Evolutionary conservation across 92 coral and sea anemone genomes (phyloP).

Genomic region (Phenganax marumi): DNA sequence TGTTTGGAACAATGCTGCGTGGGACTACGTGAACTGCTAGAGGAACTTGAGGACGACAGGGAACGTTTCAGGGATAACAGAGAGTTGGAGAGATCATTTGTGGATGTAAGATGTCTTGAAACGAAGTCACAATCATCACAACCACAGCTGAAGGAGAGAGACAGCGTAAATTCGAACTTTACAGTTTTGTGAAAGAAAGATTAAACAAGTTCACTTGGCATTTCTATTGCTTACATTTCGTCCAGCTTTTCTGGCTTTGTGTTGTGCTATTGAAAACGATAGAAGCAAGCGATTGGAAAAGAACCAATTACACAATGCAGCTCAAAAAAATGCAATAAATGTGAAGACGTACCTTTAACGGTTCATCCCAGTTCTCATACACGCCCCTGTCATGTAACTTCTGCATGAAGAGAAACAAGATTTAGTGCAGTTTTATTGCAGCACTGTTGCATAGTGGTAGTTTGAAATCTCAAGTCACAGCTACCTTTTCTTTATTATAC

Average conservation of each 20-base stretch:
- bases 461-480: neutral
- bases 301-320: neutral
- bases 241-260: neutral
- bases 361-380: conserved; percentile 33
- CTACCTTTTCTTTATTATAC: conserved; percentile 24
- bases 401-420: neutral
- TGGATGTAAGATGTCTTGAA: conserved; percentile 1
- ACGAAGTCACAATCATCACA: conserved; percentile 9
- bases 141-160: conserved; percentile 16
- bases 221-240: neutral
- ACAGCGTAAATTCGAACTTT: neutral
- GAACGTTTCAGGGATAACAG: conserved; percentile 22
- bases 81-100: conserved; percentile 10
- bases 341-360: conserved; percentile 12
- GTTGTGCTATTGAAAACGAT: neutral
- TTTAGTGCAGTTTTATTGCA: neutral
- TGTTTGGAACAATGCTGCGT: conserved; percentile 24
- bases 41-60: conserved; percentile 21
- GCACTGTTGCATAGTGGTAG: no score
- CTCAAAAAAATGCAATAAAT: neutral
- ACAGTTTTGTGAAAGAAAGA: neutral
- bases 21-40: neutral
- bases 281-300: neutral
- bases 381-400: conserved; percentile 13
- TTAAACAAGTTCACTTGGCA: neutral